Base-by-base conservation (phyloP, 1,140 invertebrate genomes). In the Aphis gossypii region DNA sequence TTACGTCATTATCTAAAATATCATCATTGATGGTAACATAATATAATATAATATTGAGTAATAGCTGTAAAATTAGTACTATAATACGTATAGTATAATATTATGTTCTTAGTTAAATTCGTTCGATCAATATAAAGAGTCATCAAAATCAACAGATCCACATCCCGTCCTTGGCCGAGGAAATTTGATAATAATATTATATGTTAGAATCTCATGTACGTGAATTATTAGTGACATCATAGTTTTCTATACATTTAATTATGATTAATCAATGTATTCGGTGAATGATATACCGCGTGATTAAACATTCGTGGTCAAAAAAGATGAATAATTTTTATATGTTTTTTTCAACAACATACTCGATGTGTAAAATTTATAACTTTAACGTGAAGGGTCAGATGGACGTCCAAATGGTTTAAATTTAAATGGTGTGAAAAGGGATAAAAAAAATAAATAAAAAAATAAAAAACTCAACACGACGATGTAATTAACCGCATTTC, bases 401-500 rank as follows among this genome's bases (percentile, higher is more conserved):
- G 11, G 86, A 30, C 44, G 86, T 87, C 48, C 86, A 87, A 48
- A 87, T 48, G 86, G 30, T 6, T 48, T 25, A 11, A 25, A 44
- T 87, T 87, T 87, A 46, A 87, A 87, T 21, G 41, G 44, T 87
- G 86, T 87, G 44, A 87, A 87, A 87, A 87, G 86, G 41, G 44
- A 87, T n/a, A 25, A 46, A 86, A 83, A 44, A 23, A 86, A 83
- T 41, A 41, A 51, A 51, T 51, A 46, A 87, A 48, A 84, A 46
- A 25, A 86, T 38, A 83, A 83, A 38, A 41, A 14, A 86, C 41
- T 35, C 86, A 30, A 1, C 46, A 35, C 46, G 5, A 38, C 18
- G 87, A 88, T 54, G 48, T 88, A 88, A 88, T 88, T 88, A 88
- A 88, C 87, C 48, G 21, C 60, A 76, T 76, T 76, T 54, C 51